These are phyloP conservation scores for Calvadosia cruxmelitensis DNA, from an alignment of 30 jellyfish, hydroid and myxozoan genomes.

Conservation along the genomic window DNA sequence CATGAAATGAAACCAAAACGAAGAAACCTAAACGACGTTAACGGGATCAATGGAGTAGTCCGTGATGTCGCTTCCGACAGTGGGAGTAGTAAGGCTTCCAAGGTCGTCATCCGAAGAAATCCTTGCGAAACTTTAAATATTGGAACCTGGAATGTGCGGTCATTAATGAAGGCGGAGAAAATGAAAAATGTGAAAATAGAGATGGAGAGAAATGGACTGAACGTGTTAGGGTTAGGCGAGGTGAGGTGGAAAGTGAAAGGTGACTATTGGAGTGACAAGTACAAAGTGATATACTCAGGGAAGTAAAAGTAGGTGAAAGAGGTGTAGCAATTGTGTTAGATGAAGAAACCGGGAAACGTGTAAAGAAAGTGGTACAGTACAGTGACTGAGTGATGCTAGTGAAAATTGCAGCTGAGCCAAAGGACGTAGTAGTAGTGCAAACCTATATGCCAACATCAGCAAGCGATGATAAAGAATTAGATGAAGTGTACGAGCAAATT, in stretches of 20 bases:
- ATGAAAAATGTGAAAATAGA: slow-evolving; percentile 9
- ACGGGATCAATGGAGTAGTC: too few relatives aligned
- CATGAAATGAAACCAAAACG: too few relatives aligned
- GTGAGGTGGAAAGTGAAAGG: slow-evolving; percentile 11
- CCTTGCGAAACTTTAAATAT: too few relatives aligned
- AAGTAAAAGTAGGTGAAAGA: slow-evolving; percentile 7
- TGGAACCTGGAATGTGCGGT: slow-evolving; percentile 21
- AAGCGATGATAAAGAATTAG: too few relatives aligned
- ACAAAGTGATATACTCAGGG: slow-evolving; percentile 5
- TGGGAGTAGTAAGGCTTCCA: too few relatives aligned
- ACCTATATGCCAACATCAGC: neutral
- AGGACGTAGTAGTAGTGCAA: neutral
- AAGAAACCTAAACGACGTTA: too few relatives aligned
- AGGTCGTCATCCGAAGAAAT: too few relatives aligned
- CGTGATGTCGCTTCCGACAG: too few relatives aligned
- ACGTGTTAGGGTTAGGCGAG: slow-evolving; percentile 15
- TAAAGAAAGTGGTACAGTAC: neutral
- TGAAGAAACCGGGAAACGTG: neutral
- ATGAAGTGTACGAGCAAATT: too few relatives aligned
- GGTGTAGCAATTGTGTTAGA: slow-evolving; percentile 18
- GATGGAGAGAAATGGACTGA: slow-evolving; percentile 7
- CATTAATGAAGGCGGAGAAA: neutral
- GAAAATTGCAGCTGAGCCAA: neutral
- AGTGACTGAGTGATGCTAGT: neutral
- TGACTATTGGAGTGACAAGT: neutral